Conservation (phyloP, 2,113 vertebrate genomes). For the Chunga burmeisteri region DNA sequence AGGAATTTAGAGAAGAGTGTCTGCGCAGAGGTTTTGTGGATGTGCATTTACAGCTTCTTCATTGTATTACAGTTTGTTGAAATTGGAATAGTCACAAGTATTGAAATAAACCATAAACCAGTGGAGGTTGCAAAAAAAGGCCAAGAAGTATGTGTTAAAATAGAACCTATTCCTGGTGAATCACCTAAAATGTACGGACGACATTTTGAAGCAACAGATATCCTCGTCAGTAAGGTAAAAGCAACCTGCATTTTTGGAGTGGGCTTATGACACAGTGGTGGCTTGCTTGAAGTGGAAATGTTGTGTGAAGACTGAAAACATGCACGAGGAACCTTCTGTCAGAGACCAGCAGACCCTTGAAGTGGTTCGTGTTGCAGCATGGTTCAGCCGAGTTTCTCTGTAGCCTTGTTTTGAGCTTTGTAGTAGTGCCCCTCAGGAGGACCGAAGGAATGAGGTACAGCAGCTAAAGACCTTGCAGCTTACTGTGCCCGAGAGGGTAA, state of each 20-base stretch:
- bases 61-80: conserved; percentile 87
- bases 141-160: conserved; percentile 97
- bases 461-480: neutral
- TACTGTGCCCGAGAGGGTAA: neutral
- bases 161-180: conserved; percentile 96
- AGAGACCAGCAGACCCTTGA: neutral
- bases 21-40: neutral
- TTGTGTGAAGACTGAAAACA: neutral
- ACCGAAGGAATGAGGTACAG: neutral
- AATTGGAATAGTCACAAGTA: conserved; percentile 94
- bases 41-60: neutral
- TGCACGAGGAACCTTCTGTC: accelerated
- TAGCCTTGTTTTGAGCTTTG: neutral
- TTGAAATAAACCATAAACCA: conserved; percentile 95
- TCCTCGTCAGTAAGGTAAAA: conserved; percentile 93
- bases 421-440: neutral
- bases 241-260: neutral
- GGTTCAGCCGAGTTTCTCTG: accelerated
- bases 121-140: conserved; percentile 95
- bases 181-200: conserved; percentile 98
- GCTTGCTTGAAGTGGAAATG: neutral
- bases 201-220: conserved; percentile 95
- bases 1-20: neutral
- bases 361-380: accelerated
- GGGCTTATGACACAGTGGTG: neutral